A percentile compares a stretch with the other conserved stretches of the same genome.
Evolutionary conservation across 2,113 vertebrate species (phyloP).

Genomic region (Tupaia tana): DNA sequence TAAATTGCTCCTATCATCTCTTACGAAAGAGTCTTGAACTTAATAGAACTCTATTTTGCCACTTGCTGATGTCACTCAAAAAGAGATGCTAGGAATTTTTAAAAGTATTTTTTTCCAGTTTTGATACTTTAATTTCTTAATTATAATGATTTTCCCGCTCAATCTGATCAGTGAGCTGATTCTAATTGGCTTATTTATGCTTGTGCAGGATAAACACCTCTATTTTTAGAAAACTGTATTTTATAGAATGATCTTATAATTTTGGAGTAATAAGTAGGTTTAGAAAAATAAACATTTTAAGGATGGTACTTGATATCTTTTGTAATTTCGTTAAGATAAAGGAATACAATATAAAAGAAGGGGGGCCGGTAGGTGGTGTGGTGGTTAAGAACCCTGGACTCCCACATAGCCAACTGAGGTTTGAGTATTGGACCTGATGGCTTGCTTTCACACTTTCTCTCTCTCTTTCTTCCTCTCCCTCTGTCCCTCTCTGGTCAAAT

Average conservation of each 20-base stretch:
- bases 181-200: conserved; percentile 14
- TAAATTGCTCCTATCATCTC: no score
- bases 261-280: not conserved
- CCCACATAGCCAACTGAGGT: no score
- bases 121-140: not conserved
- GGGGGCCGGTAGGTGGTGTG: no score
- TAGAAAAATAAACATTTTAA: conserved; percentile 2
- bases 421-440: no score
- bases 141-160: not conserved
- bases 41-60: not conserved
- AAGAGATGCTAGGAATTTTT: not conserved
- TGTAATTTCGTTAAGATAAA: not conserved
- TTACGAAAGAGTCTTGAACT: no score
- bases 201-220: not conserved
- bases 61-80: not conserved
- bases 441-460: no score
- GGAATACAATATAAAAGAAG: not conserved
- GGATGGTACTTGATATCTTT: not conserved
- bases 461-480: no score
- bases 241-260: not conserved
- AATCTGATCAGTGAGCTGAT: not conserved
- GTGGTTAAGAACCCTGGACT: no score
- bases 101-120: not conserved
- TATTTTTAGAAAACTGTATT: conserved; percentile 15
- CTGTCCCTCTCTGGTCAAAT: no score